Evolutionary conservation across 2,113 vertebrate genomes (phyloP).

Genomic region (Ramphastos sulfuratus): DNA sequence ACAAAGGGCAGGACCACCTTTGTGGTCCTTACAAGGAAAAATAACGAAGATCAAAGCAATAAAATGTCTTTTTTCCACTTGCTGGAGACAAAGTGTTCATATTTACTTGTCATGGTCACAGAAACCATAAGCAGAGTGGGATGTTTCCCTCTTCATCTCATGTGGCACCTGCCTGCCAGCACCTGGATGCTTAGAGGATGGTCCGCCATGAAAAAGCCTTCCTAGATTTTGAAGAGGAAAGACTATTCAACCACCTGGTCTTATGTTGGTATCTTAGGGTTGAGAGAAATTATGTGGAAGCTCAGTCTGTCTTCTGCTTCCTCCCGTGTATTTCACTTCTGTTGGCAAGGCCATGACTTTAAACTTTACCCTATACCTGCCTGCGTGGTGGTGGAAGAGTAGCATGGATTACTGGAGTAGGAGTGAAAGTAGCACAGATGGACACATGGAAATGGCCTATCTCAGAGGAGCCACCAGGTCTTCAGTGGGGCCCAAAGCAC

Average conservation of each 20-base stretch:
- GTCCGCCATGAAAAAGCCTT: neutral
- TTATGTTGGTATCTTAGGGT: neutral
- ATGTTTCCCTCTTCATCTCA: accelerated
- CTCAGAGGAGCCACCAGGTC: neutral
- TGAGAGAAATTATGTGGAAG: neutral
- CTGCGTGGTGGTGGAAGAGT: neutral
- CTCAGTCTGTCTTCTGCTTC: neutral
- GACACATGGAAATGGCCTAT: accelerated
- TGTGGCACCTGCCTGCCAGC: accelerated
- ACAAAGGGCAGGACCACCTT: neutral
- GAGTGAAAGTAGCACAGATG: neutral
- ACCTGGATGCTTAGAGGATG: neutral
- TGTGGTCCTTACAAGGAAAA: neutral
- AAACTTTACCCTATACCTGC: neutral
- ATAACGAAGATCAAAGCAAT: accelerated
- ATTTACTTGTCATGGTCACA: neutral
- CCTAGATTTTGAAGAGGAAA: neutral
- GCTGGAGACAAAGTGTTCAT: neutral
- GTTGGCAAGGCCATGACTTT: neutral
- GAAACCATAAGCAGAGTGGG: accelerated
- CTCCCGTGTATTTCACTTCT: neutral
- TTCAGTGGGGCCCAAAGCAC: neutral
- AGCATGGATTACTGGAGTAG: accelerated
- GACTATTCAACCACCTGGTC: neutral
- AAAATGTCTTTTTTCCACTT: neutral